Evolutionary conservation across 1,140 invertebrate genomes (phyloP).

Genomic region (Latrodectus geometricus): DNA sequence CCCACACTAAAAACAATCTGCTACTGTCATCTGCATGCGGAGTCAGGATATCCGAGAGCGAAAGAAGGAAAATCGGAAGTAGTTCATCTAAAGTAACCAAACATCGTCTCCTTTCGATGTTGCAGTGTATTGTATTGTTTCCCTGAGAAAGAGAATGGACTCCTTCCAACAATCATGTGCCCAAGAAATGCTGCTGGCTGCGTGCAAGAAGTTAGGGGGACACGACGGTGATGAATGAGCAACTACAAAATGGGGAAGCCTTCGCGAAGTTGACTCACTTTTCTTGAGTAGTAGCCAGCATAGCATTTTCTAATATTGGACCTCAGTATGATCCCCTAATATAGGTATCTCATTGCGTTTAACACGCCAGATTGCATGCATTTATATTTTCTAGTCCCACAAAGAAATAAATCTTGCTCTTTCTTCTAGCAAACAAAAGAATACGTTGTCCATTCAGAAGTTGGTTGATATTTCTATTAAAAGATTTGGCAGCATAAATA

Average conservation of each 20-base stretch:
- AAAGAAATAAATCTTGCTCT: too few species aligned
- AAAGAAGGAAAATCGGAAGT: conserved; percentile 23
- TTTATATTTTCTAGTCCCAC: conserved; percentile 1
- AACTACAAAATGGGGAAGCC: conserved; percentile 43
- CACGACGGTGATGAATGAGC: conserved; percentile 52
- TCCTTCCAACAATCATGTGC: conserved; percentile 51
- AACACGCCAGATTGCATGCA: conserved; percentile 2
- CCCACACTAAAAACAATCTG: conserved; percentile 21
- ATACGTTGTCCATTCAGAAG: too few species aligned
- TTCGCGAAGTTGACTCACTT: conserved; percentile 56
- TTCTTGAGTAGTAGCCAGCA: conserved; percentile 50
- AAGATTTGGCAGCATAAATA: too few species aligned
- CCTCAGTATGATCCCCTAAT: conserved; percentile 25
- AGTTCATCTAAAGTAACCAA: conserved; percentile 51
- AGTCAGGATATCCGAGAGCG: conserved; percentile 33
- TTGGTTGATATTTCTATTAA: too few species aligned
- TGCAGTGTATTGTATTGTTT: conserved; percentile 59
- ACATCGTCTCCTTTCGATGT: conserved; percentile 18
- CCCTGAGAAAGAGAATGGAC: conserved; percentile 48
- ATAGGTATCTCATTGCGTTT: conserved; percentile 41
- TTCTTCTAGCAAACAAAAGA: too few species aligned
- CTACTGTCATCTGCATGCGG: conserved; percentile 55
- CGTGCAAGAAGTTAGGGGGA: conserved; percentile 14
- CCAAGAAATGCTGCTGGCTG: conserved; percentile 34
- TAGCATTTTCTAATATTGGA: conserved; percentile 45